phyloP scores from a whole-genome alignment of 2,888 invertebrate genomes.

The Platypus cylindrus region DNA sequence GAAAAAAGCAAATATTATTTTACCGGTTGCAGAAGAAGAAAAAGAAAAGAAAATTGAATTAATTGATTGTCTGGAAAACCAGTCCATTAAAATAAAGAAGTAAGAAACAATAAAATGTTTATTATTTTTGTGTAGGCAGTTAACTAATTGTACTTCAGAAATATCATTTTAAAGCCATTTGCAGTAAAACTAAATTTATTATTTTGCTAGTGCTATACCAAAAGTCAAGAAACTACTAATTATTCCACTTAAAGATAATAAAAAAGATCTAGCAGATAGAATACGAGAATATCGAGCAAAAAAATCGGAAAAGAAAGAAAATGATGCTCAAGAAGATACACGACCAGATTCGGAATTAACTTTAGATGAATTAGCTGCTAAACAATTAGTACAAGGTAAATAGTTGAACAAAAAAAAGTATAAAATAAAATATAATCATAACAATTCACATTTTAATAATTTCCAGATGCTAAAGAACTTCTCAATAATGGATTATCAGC shows the following conservation, averaged over 20 bases:
- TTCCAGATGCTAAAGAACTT: constrained; percentile 27
- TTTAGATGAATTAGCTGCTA: constrained; percentile 59
- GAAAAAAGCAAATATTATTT: constrained; percentile 40
- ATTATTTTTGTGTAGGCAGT: neutral
- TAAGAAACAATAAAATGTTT: constrained; percentile 34
- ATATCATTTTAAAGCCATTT: too few species aligned
- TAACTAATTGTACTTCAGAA: neutral
- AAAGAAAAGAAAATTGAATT: constrained; percentile 51
- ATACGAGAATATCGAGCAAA: constrained; percentile 38
- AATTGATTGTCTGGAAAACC: constrained; percentile 65
- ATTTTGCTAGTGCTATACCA: constrained; percentile 39
- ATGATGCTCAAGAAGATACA: constrained; percentile 23
- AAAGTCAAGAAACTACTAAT: constrained; percentile 43
- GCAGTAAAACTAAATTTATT: constrained; percentile 7
- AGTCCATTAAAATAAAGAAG: constrained; percentile 64
- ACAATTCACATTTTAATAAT: constrained; percentile 1
- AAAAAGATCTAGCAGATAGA: constrained; percentile 38
- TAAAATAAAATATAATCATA: too few species aligned
- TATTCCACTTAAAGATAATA: constrained; percentile 49
- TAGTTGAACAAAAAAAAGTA: too few species aligned
- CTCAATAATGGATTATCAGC: constrained; percentile 25
- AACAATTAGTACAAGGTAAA: constrained; percentile 53
- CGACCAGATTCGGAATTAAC: constrained; percentile 33
- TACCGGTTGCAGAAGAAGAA: constrained; percentile 35
- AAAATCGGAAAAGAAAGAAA: constrained; percentile 1